Conservation (phyloP, 2,113 vertebrate species). For the Serilophus lunatus region DNA sequence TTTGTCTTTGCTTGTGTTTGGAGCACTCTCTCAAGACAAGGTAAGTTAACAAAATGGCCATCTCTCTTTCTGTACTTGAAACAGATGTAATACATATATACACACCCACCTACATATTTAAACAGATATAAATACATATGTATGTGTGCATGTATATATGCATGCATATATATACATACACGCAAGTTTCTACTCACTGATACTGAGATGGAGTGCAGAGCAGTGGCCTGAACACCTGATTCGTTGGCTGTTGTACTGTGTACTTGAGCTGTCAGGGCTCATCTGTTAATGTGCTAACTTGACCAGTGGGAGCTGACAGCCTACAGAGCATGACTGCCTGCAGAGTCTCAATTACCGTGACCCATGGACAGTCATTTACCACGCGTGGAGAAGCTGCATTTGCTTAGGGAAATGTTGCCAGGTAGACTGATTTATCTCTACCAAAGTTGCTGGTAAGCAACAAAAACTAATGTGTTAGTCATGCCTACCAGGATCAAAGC, state of each 20-base stretch:
- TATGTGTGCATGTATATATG: too few relatives aligned
- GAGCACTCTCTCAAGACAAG: constrained; percentile 51
- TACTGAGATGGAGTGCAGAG: background rate
- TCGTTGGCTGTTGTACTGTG: background rate
- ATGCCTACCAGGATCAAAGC: background rate
- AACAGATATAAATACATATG: too few relatives aligned
- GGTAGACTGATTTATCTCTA: background rate
- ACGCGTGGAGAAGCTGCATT: background rate
- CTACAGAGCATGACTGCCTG: too few relatives aligned
- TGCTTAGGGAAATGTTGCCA: background rate
- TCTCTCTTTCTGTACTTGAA: background rate
- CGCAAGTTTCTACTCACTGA: background rate
- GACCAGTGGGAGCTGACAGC: background rate
- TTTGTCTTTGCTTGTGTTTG: constrained; percentile 71
- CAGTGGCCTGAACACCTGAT: background rate
- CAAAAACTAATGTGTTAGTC: background rate
- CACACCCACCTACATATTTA: background rate
- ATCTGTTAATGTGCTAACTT: background rate
- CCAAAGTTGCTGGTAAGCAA: background rate
- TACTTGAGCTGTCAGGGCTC: background rate
- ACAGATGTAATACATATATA: background rate
- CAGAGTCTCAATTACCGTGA: too few relatives aligned
- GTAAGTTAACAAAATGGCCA: background rate
- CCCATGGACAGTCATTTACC: too few relatives aligned
- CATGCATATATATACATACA: too few relatives aligned